Base-by-base conservation (phyloP, 2,113 vertebrate genomes). In the Mus spicilegus region DNA sequence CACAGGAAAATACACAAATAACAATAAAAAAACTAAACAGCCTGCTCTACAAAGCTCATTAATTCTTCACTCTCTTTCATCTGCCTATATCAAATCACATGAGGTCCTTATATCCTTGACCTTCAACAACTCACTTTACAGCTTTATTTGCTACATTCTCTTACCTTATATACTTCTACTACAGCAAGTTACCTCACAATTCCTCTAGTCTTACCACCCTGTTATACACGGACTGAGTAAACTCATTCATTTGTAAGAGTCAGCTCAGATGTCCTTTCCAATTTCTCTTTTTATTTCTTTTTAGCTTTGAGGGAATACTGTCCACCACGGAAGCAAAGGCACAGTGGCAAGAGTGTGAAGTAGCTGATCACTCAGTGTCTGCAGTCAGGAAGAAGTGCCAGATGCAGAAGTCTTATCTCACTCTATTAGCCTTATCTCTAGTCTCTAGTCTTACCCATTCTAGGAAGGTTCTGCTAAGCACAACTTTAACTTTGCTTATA, bases 401-500 rank as follows among this genome's bases (percentile, higher is more conserved):
- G 11, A 36, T 9, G 46, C 28, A 28, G 46, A 78, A 89, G 30
- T 54, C 70, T 54, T 90, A 26, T 5, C 33, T 85, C 49, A 89
- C 20, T 87, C 76, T 84, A 36, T 9, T 80, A 82, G 33, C 26
- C 76, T 81, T 87, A 80, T 94, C 49, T 86, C 30, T 75, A 67
- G 61, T 63, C 22, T 63, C 61, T 30, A 65, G 20, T 22, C 82
- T 92, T 87, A 76, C 20, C 63, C 39, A 95, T 6, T 77, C 3
- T 51, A 87, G 78, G 30, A 72, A 92, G 54, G 42, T 54, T 94
- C 72, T 42, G n/a, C 75, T 87, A 4, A 24, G 69, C n/a, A 51
- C 61, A 91, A 58, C 3, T 84, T 67, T 76, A 94, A 65, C 63
- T 77, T 65, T 95, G 49, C 63, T 93, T 87, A 92, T 6, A 16